phyloP scores from a whole-genome alignment of 1,140 invertebrate genomes.

The Drosophila pandora region DNA sequence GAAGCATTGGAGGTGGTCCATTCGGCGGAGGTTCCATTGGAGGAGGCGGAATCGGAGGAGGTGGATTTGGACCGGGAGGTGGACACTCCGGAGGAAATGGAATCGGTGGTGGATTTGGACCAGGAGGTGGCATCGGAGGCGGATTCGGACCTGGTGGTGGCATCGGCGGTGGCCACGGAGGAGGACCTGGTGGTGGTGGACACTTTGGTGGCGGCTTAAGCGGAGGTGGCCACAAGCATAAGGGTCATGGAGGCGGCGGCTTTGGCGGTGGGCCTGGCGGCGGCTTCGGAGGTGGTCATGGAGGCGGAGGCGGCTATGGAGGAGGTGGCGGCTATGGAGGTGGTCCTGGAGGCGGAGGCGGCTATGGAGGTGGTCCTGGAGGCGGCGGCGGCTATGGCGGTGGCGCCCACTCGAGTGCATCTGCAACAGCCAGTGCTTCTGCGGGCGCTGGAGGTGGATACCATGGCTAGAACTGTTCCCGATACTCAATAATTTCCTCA shows the following conservation, averaged over 20 bases:
- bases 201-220: slow-evolving; percentile 9
- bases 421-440: slow-evolving; percentile 13
- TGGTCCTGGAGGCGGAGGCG: slow-evolving; percentile 12
- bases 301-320: slow-evolving; percentile 11
- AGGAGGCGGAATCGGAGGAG: slow-evolving; percentile 13
- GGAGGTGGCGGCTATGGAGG: slow-evolving; percentile 22
- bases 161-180: slow-evolving; percentile 15
- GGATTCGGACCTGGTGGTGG: slow-evolving; percentile 10
- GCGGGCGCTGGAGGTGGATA: slow-evolving; percentile 37
- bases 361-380: slow-evolving; percentile 1
- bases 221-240: slow-evolving; percentile 11
- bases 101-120: slow-evolving; percentile 11
- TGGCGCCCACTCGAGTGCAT: slow-evolving; percentile 26
- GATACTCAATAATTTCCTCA: slow-evolving; percentile 15
- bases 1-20: slow-evolving; percentile 10
- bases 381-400: slow-evolving; percentile 10
- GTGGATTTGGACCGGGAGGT: slow-evolving; percentile 7
- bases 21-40: slow-evolving; percentile 6
- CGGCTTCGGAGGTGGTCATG: background rate
- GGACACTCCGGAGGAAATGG: slow-evolving; percentile 21
- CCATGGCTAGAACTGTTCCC: slow-evolving; percentile 18
- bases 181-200: slow-evolving; percentile 6
- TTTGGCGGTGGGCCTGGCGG: slow-evolving; percentile 18
- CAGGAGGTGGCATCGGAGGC: slow-evolving; percentile 14
- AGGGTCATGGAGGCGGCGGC: slow-evolving; percentile 33